Conservation (phyloP, 2,888 invertebrate species). For the Ctenicera cuprea region DNA sequence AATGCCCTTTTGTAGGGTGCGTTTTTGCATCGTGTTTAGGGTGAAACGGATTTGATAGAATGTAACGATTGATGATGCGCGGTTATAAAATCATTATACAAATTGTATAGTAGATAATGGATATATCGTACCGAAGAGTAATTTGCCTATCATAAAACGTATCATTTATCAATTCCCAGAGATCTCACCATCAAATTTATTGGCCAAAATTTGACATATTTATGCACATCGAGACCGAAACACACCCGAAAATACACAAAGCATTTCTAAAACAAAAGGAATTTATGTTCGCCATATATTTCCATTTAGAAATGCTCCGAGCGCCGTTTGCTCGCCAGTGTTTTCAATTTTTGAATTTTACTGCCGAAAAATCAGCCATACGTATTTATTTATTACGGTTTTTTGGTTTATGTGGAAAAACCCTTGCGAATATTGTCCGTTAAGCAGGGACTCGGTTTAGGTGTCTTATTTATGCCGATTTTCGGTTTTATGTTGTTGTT, state of each 20-base stretch:
- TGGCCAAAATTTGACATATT: slow-evolving; percentile 47
- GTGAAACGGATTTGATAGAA: slow-evolving; percentile 23
- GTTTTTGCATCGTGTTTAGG: slow-evolving; percentile 29
- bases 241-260: slow-evolving; percentile 45
- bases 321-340: slow-evolving; percentile 44
- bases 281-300: slow-evolving; percentile 50
- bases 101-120: slow-evolving; percentile 40
- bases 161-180: slow-evolving; percentile 48
- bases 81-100: slow-evolving; percentile 41
- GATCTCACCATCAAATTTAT: slow-evolving; percentile 47
- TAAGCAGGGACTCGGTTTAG: slow-evolving; percentile 20
- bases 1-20: slow-evolving; percentile 20
- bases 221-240: slow-evolving; percentile 43
- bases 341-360: slow-evolving; percentile 53
- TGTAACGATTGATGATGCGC: slow-evolving; percentile 34
- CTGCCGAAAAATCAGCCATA: slow-evolving; percentile 48
- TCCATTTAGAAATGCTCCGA: slow-evolving; percentile 43
- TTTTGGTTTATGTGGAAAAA: slow-evolving; percentile 26
- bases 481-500: slow-evolving; percentile 33
- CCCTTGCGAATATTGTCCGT: slow-evolving; percentile 28
- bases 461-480: slow-evolving; percentile 35
- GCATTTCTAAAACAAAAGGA: slow-evolving; percentile 50
- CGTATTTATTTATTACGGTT: slow-evolving; percentile 47
- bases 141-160: slow-evolving; percentile 40
- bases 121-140: slow-evolving; percentile 34